These are phyloP conservation scores for Amiota mariae DNA, from an alignment of 2,888 invertebrate genomes.

Conservation along the genomic window DNA sequence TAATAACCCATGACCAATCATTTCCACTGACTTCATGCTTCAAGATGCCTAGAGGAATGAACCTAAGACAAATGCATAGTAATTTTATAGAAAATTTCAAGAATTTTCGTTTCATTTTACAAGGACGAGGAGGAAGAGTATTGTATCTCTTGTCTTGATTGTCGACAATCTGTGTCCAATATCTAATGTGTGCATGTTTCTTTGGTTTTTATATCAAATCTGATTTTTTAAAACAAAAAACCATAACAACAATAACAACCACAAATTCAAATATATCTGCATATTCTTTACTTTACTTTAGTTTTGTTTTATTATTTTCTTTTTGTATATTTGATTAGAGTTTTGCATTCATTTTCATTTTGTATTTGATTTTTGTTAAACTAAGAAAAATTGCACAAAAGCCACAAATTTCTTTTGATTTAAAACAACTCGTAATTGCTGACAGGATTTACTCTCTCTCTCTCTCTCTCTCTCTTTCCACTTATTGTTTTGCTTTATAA, in stretches of 20 bases:
- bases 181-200: neutral
- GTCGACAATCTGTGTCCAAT: too few relatives aligned
- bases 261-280: neutral
- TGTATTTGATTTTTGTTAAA: slow-evolving; percentile 7
- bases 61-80: too few relatives aligned
- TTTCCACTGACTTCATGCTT: neutral
- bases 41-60: too few relatives aligned
- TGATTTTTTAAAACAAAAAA: neutral
- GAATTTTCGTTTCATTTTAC: too few relatives aligned
- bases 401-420: slow-evolving; percentile 50
- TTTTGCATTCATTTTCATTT: slow-evolving; percentile 11
- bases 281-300: slow-evolving; percentile 30
- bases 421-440: slow-evolving; percentile 48
- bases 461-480: slow-evolving; percentile 18
- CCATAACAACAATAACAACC: neutral
- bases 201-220: slow-evolving; percentile 12
- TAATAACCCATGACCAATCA: neutral
- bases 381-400: slow-evolving; percentile 37
- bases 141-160: too few relatives aligned
- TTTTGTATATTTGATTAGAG: slow-evolving; percentile 32
- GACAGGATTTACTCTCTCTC: slow-evolving; percentile 38
- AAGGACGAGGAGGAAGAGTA: too few relatives aligned
- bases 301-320: slow-evolving; percentile 14
- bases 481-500: neutral
- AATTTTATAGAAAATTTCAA: too few relatives aligned